Evolutionary conservation across 2,888 invertebrate species (phyloP), one percentile per base, ranked within the genome.

Genomic region (Dryococelus australis): DNA sequence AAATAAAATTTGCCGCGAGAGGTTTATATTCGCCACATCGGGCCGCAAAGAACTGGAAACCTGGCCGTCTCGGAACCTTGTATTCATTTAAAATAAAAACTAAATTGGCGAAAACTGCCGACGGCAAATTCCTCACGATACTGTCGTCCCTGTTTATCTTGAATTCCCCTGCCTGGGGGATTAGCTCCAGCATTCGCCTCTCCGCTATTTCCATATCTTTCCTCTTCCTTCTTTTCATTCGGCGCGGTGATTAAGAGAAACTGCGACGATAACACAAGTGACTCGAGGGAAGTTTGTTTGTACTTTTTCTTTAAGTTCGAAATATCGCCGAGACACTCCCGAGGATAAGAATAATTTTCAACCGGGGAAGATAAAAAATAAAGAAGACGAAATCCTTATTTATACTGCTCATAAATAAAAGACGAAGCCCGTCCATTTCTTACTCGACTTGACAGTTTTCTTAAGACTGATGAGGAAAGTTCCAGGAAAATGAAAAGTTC

Each of bases 321-420:
- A 65, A 65, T 65, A 65, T 65, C 65, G 65, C 65, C 65, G 24
- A 65, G 65, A 65, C 65, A 65, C 65, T 65, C 65, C n/a, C 8
- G 65, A 65, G 65, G 65, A 65, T 65, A 65, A 65, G 65, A 65
- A 65, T 65, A 10, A 65, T 65, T 65, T 65, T 65, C 65, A 65
- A 65, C 65, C 24, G n/a, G 65, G 4, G n/a, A 8, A 65, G 65
- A 65, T 65, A 65, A 65, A 65, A 65, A 65, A 65, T 16, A 65
- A 65, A 65, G n/a, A 65, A 65, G 65, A 65, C 65, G 65, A 65
- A 65, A 65, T 65, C 20, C 20, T 65, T 65, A 65, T 65, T 20
- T 65, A 65, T 65, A 65, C 65, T 65, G 65, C 65, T 65, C 65
- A 65, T 65, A 65, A 65, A 65, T 65, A 65, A 65, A 65, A 65